Conservation (phyloP, 2,797 vertebrate species). For the Urophycis tenuis region DNA sequence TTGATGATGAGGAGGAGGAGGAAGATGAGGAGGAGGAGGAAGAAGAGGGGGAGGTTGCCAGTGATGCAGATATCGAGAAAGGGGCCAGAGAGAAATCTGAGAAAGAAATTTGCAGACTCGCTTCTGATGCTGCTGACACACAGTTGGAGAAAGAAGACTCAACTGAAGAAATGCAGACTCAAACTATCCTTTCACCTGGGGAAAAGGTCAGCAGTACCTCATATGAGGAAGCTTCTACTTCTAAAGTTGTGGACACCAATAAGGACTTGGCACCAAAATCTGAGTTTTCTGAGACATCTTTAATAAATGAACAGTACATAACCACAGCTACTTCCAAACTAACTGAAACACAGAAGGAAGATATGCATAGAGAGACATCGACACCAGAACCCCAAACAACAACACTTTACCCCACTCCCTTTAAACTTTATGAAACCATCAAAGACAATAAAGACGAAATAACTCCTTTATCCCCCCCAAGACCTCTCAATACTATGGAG, state of each 20-base stretch:
- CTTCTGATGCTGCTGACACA: conserved; percentile 38
- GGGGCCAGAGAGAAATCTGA: conserved; percentile 90
- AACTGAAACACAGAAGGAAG: conserved; percentile 37
- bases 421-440: conserved; percentile 23
- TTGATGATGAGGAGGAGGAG: conserved; percentile 61
- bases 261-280: conserved; percentile 23
- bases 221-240: conserved; percentile 30
- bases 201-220: conserved; percentile 32
- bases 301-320: conserved; percentile 50
- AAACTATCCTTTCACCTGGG: conserved; percentile 32
- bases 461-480: conserved; percentile 14
- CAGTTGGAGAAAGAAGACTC: conserved; percentile 42
- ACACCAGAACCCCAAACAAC: conserved; percentile 10
- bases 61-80: conserved; percentile 91
- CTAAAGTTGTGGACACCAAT: conserved; percentile 21
- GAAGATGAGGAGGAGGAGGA: conserved; percentile 63
- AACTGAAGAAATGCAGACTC: conserved; percentile 40
- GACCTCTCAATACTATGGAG: conserved; percentile 3
- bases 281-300: conserved; percentile 33
- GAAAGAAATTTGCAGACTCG: conserved; percentile 74
- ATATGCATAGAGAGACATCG: conserved; percentile 14
- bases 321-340: conserved; percentile 41
- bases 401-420: conserved; percentile 18
- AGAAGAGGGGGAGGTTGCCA: conserved; percentile 71
- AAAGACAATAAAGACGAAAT: conserved; percentile 12